Evolutionary conservation across 2,797 vertebrate species (phyloP).

Genomic region (Hoplostethus mediterraneus): DNA sequence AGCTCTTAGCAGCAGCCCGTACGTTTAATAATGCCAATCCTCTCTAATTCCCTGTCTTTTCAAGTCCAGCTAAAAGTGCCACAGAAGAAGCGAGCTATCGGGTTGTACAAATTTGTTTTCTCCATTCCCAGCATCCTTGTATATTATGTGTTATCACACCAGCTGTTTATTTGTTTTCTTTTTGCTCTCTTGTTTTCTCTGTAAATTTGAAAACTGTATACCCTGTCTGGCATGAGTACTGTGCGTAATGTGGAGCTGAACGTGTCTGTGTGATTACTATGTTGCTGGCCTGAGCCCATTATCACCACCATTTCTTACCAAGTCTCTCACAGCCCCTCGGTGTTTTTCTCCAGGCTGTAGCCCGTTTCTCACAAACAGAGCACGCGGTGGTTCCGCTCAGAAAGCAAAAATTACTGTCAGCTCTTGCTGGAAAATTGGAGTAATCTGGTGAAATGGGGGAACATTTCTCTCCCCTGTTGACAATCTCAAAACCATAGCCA

Average conservation of each 20-base stretch:
- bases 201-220: constrained; percentile 47
- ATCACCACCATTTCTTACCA: constrained; percentile 28
- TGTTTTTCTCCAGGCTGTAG: constrained; percentile 12
- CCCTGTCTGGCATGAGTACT: constrained; percentile 30
- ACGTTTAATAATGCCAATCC: constrained; percentile 34
- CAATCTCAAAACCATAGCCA: constrained; percentile 32
- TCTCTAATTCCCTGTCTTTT: constrained; percentile 42
- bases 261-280: constrained; percentile 39
- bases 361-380: constrained; percentile 17
- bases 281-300: constrained; percentile 25
- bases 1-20: constrained; percentile 38
- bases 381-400: constrained; percentile 4
- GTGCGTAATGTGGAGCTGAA: constrained; percentile 39
- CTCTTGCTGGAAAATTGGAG: constrained; percentile 43
- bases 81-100: constrained; percentile 50
- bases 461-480: constrained; percentile 12
- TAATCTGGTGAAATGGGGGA: constrained; percentile 34
- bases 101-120: constrained; percentile 69
- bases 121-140: constrained; percentile 54
- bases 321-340: constrained; percentile 15
- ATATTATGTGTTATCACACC: constrained; percentile 54
- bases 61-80: constrained; percentile 49
- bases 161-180: constrained; percentile 34
- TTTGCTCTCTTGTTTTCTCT: constrained; percentile 43
- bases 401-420: constrained; percentile 41